Evolutionary conservation across 2,113 vertebrate species (phyloP).

Genomic region (Zapornia atra): DNA sequence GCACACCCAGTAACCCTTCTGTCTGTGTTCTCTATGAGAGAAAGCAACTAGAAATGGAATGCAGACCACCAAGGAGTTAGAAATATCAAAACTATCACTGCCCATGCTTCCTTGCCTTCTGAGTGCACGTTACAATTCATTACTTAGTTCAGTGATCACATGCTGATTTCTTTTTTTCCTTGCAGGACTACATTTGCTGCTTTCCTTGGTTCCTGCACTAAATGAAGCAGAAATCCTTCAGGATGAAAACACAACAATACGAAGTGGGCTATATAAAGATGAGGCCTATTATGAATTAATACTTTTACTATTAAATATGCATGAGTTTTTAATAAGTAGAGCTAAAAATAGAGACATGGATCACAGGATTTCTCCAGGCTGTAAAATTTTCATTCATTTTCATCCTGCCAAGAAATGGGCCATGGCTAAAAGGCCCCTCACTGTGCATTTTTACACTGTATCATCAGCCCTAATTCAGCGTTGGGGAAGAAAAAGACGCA

Average conservation of each 20-base stretch:
- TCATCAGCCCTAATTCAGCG: neutral
- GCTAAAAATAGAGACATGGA: constrained; percentile 26
- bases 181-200: neutral
- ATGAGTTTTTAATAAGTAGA: constrained; percentile 36
- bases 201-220: neutral
- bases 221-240: constrained; percentile 22
- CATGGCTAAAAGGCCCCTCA: neutral
- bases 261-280: constrained; percentile 1
- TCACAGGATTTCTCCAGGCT: constrained; percentile 21
- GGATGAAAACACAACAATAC: neutral
- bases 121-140: neutral
- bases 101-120: neutral
- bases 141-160: neutral
- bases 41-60: neutral
- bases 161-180: neutral
- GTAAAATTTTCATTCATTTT: constrained; percentile 35
- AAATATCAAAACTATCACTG: neutral
- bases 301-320: constrained; percentile 40
- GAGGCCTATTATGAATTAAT: constrained; percentile 35
- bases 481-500: neutral
- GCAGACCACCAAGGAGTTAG: neutral
- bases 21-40: neutral
- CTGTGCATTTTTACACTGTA: neutral
- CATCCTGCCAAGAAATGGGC: neutral
- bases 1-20: accelerated